These are phyloP conservation scores for Drosophila arizonae DNA, from an alignment of 1,140 invertebrate species.

Conservation along the genomic window DNA sequence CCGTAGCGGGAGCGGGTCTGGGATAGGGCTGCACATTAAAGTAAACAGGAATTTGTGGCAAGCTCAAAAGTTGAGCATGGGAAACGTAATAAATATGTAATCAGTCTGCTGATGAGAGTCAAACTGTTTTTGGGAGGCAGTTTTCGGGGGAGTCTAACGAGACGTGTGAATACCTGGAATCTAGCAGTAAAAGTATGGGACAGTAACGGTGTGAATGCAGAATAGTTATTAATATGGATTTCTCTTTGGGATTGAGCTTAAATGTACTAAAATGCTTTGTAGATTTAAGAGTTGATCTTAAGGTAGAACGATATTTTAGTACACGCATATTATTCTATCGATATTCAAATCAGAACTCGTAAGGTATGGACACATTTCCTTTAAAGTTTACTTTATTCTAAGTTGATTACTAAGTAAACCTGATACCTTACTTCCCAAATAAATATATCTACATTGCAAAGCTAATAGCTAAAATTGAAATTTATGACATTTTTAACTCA, in stretches of 20 bases:
- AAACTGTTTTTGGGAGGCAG: not conserved
- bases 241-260: not conserved
- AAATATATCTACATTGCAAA: no score
- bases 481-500: no score
- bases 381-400: not conserved
- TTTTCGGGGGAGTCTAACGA: not conserved
- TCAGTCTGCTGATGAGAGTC: not conserved
- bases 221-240: not conserved
- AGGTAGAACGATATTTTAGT: not conserved
- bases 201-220: not conserved
- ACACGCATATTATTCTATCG: no score
- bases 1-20: no score
- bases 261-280: not conserved
- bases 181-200: not conserved
- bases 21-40: not conserved
- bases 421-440: no score
- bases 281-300: not conserved
- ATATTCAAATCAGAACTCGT: no score
- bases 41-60: constrained; percentile 13
- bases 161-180: constrained; percentile 4
- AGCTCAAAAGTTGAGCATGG: constrained; percentile 12
- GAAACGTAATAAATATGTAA: constrained; percentile 23
- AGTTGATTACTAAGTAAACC: no score
- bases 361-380: no score
- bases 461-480: no score